Evolutionary conservation across 92 coral and sea anemone genomes (phyloP).

Genomic region (Porites lobata): DNA sequence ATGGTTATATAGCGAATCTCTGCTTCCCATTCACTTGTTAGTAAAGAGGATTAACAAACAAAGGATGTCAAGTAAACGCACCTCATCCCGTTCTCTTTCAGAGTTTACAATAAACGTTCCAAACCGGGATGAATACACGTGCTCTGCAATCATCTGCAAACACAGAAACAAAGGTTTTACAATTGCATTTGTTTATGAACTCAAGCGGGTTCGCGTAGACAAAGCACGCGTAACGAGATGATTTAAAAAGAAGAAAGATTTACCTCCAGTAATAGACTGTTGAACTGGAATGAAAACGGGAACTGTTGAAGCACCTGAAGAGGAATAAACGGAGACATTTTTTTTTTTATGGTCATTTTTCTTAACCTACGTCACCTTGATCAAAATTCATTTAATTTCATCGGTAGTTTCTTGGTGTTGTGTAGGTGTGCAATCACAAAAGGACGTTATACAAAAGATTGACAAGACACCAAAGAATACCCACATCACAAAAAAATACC

Average conservation of each 20-base stretch:
- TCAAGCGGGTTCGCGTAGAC: not conserved
- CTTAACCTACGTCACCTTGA: not conserved
- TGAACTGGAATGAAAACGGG: constrained; percentile 95
- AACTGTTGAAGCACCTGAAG: constrained; percentile 90
- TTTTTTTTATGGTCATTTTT: not conserved
- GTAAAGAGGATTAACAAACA: not conserved
- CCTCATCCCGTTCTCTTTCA: constrained; percentile 68
- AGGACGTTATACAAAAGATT: no score
- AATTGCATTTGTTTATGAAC: not conserved
- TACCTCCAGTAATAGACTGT: constrained; percentile 90
- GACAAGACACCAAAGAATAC: no score
- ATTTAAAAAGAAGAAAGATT: not conserved
- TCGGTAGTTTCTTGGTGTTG: no score
- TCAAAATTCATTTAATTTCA: no score
- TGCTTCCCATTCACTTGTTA: not conserved
- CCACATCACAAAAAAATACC: no score
- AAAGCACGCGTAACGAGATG: not conserved
- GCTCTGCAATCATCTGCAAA: constrained; percentile 90
- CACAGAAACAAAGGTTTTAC: not conserved
- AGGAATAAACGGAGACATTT: not conserved
- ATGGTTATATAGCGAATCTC: no score
- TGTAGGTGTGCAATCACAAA: no score
- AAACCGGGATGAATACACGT: constrained; percentile 95
- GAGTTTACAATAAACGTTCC: constrained; percentile 94
- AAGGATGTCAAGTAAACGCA: not conserved